Base-by-base conservation (phyloP, 2,797 vertebrate species). In the Harpagifer antarcticus region DNA sequence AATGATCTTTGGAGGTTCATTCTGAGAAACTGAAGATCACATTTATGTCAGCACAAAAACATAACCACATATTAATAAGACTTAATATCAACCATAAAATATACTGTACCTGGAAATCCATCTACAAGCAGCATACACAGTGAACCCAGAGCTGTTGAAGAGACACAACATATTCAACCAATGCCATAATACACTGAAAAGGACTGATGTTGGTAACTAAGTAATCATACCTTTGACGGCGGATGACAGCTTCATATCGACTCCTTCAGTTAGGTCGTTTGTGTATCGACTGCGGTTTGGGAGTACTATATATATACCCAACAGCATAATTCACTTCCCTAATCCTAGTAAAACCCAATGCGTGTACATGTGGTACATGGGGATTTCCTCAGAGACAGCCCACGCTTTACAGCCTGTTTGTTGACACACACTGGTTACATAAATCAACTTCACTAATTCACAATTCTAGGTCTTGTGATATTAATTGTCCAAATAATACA, bases 31-130 rank as follows among this genome's bases (percentile, higher is more conserved):
- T 89, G 47, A 37, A 86, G 48, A 45, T 68, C 1, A 76, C 16
- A 67, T 27, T 15, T 5, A 20, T 11, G 60, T 84, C 17, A 75
- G 33, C 19, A 44, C 9, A 27, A 53, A 67, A 57, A 20, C 48
- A 0, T 1, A 15, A 37, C 45, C 5, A 23, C 5, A 23, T 5
- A 2, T 40, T 71, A 17, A 47, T 3, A 7, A 16, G 42, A 56
- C 1, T 2, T 1, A 27, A 27, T 27, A 27, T 49, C 4, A 15
- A 7, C 1, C 1, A 61, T 8, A 27, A 40, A 63, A 77, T 19
- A 61, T 10, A 52, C 43, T 43, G 14, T 85, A 94, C 93, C 94
- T 92, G 79, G 73, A 75, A 71, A 43, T 73, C 85, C 89, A 70
- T 81, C 70, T 55, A 68, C 49, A 1, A 83, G 1, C 69, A 92